Percentiles rank a stretch among this genome's conserved stretches.
Evolutionary conservation across 2,888 invertebrate genomes (phyloP).

Genomic region (Nyleta sp.): DNA sequence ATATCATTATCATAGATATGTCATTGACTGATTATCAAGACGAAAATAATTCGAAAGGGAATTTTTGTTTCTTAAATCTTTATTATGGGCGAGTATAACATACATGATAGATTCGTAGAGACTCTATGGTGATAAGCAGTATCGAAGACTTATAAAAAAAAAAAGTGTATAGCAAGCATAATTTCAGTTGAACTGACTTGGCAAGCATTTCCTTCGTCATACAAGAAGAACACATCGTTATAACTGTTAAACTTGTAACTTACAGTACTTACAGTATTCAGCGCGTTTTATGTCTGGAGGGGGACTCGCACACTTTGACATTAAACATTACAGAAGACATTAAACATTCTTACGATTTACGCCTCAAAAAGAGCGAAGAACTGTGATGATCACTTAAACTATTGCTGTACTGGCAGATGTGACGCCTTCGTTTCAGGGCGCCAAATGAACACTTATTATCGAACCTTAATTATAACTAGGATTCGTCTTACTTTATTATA

Average conservation of each 20-base stretch:
- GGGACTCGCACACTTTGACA: constrained; percentile 58
- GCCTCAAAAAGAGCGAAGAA: constrained; percentile 19
- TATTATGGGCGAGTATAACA: constrained; percentile 35
- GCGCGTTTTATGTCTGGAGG: constrained; percentile 65
- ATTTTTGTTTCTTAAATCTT: constrained; percentile 9
- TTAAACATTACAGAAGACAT: constrained; percentile 35
- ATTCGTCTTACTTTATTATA: constrained; percentile 1
- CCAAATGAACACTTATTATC: constrained; percentile 38
- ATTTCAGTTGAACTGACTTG: background rate
- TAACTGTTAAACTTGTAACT: constrained; percentile 29
- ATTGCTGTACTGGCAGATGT: constrained; percentile 51
- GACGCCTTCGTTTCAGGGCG: constrained; percentile 17
- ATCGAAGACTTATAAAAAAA: constrained; percentile 35
- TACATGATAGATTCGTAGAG: constrained; percentile 18
- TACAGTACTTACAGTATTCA: constrained; percentile 64
- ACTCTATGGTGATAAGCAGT: constrained; percentile 29
- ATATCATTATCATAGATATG: no score
- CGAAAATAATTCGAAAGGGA: no score
- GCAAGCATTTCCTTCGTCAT: constrained; percentile 25
- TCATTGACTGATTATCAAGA: no score
- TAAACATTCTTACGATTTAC: constrained; percentile 38
- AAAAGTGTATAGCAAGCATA: constrained; percentile 42
- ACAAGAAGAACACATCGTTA: constrained; percentile 20
- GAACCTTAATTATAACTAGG: constrained; percentile 26
- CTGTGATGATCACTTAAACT: constrained; percentile 31